phyloP scores from a whole-genome alignment of 2,113 vertebrate species.

The Limnothrissa miodon region DNA sequence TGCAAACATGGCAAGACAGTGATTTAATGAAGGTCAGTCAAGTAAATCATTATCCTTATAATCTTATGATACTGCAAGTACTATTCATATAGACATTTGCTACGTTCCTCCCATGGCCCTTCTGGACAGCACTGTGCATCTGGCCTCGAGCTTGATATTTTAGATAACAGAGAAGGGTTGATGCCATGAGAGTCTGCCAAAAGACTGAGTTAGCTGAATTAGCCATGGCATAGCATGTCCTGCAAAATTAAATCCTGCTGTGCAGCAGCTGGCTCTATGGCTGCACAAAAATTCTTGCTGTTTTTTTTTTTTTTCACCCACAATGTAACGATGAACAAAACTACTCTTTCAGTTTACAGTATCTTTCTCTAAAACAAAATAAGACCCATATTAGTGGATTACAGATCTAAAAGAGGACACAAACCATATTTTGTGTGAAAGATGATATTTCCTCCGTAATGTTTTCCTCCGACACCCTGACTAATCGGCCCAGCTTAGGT shows the following conservation, averaged over 20 bases:
- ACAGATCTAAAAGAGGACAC: slow-evolving; percentile 19
- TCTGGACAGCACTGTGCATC: background rate
- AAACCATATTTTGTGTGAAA: slow-evolving; percentile 86
- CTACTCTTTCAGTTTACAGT: background rate
- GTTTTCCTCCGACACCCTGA: slow-evolving; percentile 66
- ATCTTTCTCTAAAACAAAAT: background rate
- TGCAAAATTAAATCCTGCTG: background rate
- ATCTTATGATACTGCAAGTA: background rate
- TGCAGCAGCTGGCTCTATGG: background rate
- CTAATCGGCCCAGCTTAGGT: slow-evolving; percentile 76
- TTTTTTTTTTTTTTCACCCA: background rate
- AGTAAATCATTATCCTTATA: background rate
- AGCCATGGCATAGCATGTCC: background rate
- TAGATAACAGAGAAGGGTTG: background rate
- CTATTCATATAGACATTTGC: background rate
- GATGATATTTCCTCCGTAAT: slow-evolving; percentile 66
- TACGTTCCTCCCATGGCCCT: background rate
- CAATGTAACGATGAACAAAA: background rate
- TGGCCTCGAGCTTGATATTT: background rate
- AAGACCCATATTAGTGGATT: background rate
- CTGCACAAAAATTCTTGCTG: background rate
- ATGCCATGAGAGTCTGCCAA: background rate
- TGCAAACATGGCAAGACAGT: slow-evolving; percentile 44
- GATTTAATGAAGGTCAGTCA: background rate
- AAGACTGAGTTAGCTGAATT: background rate